Base-by-base conservation (phyloP, 2,888 invertebrate species). In the Sussaba pulchella region DNA sequence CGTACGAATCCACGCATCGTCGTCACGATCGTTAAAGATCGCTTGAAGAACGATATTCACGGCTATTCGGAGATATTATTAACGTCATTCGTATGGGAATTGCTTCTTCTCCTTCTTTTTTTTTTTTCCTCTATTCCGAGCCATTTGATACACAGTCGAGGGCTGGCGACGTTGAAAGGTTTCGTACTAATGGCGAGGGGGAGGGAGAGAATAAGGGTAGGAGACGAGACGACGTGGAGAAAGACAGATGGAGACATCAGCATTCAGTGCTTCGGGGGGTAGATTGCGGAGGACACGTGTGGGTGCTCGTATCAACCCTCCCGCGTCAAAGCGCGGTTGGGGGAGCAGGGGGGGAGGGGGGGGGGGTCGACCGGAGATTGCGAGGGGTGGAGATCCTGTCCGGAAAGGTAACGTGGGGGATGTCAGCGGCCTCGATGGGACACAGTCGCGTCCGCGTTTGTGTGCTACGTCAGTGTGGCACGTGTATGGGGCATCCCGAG, bases 261-360 rank as follows among this genome's bases (percentile, higher is more conserved):
- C 54, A 83, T 83, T 78, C 73, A 71, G 71, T 77, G 31, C 31
- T 31, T 31, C 6, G 31, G 67, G 39, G 64, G 70, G 67, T 64
- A 59, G 69, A 78, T 80, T 76, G 63, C 64, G 54, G 43, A 81
- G 66, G 83, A 81, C 84, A 84, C 84, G 83, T 83, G 84, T 78
- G 83, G 72, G 83, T 59, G 80, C 74, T 80, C 70, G 43, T 74
- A 75, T 74, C 61, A 76, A 70, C 39, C 73, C 57, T 54, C 75
- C 61, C 71, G 54, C 2, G 31, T 2, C 4, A 5, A 31, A 31
- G 31, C 31, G 4, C 2, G 31, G 31, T 6, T 5, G 31, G 31
- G 6, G 43, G 8, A 21, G 39, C 12, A 50, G 66, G 45, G 36
- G 31, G 54, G 31, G 12, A 50, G 45, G 61, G 14, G 10, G 54